A percentile compares a stretch with the other conserved stretches of the same genome.
phyloP scores from a whole-genome alignment of 2,888 invertebrate genomes.

The Cephus pygmeus region DNA sequence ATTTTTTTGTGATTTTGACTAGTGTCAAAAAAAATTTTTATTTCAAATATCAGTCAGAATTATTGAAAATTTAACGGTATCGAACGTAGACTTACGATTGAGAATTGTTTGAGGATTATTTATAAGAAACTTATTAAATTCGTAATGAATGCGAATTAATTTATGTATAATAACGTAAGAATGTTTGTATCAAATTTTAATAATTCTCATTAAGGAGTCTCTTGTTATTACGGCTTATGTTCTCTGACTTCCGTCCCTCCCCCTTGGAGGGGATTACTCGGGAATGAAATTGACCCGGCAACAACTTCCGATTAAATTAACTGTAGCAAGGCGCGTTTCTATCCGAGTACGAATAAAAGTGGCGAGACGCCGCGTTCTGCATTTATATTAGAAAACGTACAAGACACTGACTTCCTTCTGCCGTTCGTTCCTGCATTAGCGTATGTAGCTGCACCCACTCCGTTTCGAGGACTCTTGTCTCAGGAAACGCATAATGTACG shows the following conservation, averaged over 20 bases:
- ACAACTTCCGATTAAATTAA: not conserved
- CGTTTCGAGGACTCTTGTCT: not conserved
- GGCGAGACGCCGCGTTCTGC: not conserved
- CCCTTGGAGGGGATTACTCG: not conserved
- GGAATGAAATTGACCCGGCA: not conserved
- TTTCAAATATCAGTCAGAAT: too few relatives aligned
- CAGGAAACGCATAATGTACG: not conserved
- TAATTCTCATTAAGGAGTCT: not conserved
- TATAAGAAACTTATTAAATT: not conserved
- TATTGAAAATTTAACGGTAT: too few relatives aligned
- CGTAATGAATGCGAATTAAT: too few relatives aligned
- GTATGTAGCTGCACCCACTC: not conserved
- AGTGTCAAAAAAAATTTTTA: too few relatives aligned
- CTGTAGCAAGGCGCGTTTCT: not conserved
- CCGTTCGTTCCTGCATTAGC: not conserved
- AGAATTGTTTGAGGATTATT: not conserved
- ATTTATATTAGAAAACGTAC: not conserved
- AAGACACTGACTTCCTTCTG: not conserved
- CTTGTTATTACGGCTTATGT: not conserved
- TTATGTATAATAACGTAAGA: too few relatives aligned
- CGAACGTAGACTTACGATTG: not conserved
- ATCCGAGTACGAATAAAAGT: not conserved
- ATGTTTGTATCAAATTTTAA: not conserved
- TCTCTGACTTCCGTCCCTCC: not conserved
- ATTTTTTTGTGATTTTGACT: not conserved